Base-by-base conservation (phyloP, 2,797 vertebrate genomes). In the Brotula barbata region DNA sequence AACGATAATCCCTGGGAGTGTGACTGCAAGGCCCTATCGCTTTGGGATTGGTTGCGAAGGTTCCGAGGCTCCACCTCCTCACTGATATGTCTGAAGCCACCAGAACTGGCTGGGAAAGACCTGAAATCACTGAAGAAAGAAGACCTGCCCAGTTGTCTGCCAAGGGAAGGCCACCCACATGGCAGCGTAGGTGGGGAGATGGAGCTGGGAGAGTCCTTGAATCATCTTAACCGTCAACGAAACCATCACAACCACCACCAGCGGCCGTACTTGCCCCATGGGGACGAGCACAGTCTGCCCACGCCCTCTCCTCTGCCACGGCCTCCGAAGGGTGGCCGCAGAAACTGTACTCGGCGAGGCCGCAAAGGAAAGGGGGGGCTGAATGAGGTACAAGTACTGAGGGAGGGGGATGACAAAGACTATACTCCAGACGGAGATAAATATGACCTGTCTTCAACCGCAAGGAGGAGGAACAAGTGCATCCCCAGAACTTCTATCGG, bases 1-100 rank as follows among this genome's bases (percentile, higher is more conserved):
- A 99, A 99, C 0, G 94, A 94, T 74, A 99, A 99, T 70, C 93
- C 95, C 0, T 99, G 97, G 97, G 93, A 94, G 83, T 98, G 97
- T 5, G 93, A 94, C 49, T 99, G 97, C 90, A 94, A 93, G 71
- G 93, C 93, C 0, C 88, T 92, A 57, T 95, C 95, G 0, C 92
- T 99, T 64, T 99, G 96, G 96, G 96, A 97, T 64, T 99, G 97
- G 97, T 90, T 99, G 58, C 91, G 89, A 39, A 78, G 92, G 50
- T 98, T 99, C 90, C 83, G 94, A 33, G 97, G 97, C 64, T 97
- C 97, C 79, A 95, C 95, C 59, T 98, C 96, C 1, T 86, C 89
- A 0, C 89, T 96, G 34, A 84, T 88, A 31, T 99, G 97, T 1
- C 75, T 80, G 25, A 88, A 89, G 2, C 97, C 97, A 0, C 90